A percentile compares a stretch with the other conserved stretches of the same genome.
These are phyloP conservation scores for Manacus vitellinus DNA, from an alignment of 2,113 vertebrate genomes.

Conservation along the genomic window DNA sequence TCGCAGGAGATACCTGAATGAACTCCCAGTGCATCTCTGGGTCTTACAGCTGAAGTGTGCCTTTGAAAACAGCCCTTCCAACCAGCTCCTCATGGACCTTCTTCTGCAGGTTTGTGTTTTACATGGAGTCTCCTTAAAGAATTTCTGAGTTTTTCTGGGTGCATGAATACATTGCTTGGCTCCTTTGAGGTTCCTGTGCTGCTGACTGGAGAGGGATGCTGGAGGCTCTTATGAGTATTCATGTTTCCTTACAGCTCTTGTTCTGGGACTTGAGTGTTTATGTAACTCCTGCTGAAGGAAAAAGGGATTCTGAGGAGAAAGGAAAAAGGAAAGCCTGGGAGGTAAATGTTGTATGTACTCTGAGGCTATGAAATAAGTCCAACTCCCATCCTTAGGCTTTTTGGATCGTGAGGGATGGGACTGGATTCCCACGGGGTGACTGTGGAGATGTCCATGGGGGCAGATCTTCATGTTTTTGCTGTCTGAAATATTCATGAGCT, in stretches of 20 bases:
- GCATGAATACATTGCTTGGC: not conserved
- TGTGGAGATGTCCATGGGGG: not conserved
- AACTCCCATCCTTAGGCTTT: not conserved
- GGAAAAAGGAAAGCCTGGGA: not conserved
- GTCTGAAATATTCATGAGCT: not conserved
- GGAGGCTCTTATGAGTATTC: not conserved
- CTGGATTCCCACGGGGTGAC: accelerated
- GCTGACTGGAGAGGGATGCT: not conserved
- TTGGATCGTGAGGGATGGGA: not conserved
- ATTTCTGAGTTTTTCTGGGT: not conserved
- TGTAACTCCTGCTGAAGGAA: not conserved
- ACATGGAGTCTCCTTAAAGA: not conserved
- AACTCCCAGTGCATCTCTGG: not conserved
- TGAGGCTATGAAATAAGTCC: not conserved
- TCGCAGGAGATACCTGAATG: not conserved
- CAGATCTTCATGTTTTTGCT: not conserved
- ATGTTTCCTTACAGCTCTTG: not conserved
- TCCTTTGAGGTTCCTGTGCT: not conserved
- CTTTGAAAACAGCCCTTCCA: not conserved
- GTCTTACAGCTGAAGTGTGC: not conserved
- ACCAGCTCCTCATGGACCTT: not conserved
- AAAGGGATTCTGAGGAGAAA: not conserved
- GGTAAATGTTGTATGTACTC: not conserved
- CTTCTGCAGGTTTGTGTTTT: not conserved
- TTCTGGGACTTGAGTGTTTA: not conserved